A percentile compares a stretch with the other conserved stretches of the same genome.
Evolutionary conservation across 2,113 vertebrate species (phyloP).

Genomic region (Catagonus wagneri): DNA sequence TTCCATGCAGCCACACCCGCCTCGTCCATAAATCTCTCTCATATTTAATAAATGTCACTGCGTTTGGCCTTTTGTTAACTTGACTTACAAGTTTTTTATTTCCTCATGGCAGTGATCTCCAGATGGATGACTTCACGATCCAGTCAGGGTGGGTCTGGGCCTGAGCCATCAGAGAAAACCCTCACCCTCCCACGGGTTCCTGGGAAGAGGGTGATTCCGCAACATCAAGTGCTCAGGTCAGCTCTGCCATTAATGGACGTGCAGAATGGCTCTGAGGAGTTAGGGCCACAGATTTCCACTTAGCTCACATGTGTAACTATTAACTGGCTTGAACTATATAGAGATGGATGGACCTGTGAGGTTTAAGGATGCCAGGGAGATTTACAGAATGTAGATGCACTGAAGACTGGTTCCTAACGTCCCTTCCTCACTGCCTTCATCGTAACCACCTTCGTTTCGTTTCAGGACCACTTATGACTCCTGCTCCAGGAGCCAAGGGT

Average conservation of each 20-base stretch:
- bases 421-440: neutral
- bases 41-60: conserved; percentile 34
- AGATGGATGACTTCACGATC: conserved; percentile 25
- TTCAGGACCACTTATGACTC: neutral
- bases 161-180: conserved; percentile 42
- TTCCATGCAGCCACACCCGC: neutral
- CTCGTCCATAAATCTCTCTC: neutral
- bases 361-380: neutral
- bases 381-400: neutral
- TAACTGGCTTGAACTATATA: neutral
- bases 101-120: conserved; percentile 20
- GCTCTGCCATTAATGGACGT: neutral
- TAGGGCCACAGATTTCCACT: neutral
- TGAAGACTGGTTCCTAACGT: neutral
- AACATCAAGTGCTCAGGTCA: neutral
- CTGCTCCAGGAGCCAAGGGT: neutral
- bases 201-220: conserved; percentile 22
- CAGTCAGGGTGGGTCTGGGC: neutral
- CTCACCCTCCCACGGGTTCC: neutral
- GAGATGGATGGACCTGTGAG: neutral
- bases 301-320: neutral
- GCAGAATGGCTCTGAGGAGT: conserved; percentile 11
- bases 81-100: conserved; percentile 30
- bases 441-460: neutral
- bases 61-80: neutral